A percentile compares a stretch with the other conserved stretches of the same genome.
Conservation (phyloP, 1,140 invertebrate species). For the Pseudomyrmex flavicornis region DNA sequence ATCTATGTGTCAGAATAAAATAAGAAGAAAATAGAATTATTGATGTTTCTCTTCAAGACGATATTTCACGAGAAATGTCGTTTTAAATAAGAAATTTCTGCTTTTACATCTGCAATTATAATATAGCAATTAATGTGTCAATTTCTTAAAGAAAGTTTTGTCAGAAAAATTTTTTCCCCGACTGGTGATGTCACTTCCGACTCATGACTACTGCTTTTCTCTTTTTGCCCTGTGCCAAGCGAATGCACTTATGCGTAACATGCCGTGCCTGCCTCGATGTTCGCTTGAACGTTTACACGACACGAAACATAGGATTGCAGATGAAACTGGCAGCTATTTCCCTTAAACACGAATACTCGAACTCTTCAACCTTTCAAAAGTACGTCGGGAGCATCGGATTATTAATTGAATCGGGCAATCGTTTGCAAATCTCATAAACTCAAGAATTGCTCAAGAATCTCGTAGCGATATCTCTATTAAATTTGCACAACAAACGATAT, state of each 20-base stretch:
- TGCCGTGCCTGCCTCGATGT: conserved; percentile 71
- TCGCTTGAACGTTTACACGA: conserved; percentile 71
- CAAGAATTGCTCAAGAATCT: not conserved
- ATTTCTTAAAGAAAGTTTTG: conserved; percentile 5
- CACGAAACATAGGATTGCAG: conserved; percentile 70
- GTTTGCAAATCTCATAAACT: not conserved
- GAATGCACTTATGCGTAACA: conserved; percentile 65
- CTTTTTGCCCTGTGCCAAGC: conserved; percentile 39
- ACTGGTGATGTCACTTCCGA: conserved; percentile 17
- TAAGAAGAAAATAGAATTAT: no score
- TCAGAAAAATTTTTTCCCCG: not conserved
- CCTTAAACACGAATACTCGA: conserved; percentile 66
- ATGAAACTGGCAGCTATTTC: conserved; percentile 62
- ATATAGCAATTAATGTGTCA: not conserved
- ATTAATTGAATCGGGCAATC: conserved; percentile 53
- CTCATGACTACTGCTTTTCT: conserved; percentile 29
- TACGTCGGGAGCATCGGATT: conserved; percentile 13
- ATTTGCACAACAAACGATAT: not conserved
- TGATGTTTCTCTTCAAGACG: not conserved
- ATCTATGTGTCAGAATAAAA: not conserved
- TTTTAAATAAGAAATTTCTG: not conserved
- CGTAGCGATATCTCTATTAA: not conserved
- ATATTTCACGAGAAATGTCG: not conserved
- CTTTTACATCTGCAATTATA: not conserved
- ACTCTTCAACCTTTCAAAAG: conserved; percentile 42